A percentile compares a stretch with the other conserved stretches of the same genome.
These are phyloP conservation scores for Cyrtodaria siliqua DNA, from an alignment of 2,888 invertebrate species.

Conservation along the genomic window DNA sequence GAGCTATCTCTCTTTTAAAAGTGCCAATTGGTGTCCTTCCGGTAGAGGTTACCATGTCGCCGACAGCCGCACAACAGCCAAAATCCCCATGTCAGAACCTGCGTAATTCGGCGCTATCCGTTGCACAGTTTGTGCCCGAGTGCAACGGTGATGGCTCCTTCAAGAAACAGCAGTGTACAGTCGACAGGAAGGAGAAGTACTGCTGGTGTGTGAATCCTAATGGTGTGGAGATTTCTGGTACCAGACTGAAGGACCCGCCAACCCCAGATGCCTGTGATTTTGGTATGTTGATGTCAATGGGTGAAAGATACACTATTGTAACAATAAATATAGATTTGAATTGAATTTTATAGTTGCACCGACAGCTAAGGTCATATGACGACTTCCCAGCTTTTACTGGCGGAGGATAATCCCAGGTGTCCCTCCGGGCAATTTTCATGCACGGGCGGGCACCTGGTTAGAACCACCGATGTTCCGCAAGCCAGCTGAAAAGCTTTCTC, in stretches of 20 bases:
- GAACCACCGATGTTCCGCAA: no score
- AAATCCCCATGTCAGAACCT: conserved; percentile 69
- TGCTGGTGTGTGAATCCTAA: conserved; percentile 78
- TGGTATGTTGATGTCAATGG: conserved; percentile 64
- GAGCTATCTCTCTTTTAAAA: neutral
- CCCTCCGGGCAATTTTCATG: no score
- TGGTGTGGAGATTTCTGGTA: conserved; percentile 72
- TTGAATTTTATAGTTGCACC: no score
- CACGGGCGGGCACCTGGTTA: no score
- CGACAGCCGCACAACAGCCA: conserved; percentile 31
- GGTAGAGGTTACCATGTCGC: no score
- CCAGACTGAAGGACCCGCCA: conserved; percentile 56
- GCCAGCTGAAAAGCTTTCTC: no score
- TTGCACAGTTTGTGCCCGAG: conserved; percentile 64
- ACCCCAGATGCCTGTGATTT: conserved; percentile 73
- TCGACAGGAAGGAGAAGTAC: conserved; percentile 26
- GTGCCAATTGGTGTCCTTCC: neutral
- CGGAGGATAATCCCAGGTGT: no score
- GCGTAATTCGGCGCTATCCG: conserved; percentile 23
- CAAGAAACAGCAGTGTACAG: conserved; percentile 72
- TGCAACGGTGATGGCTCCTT: conserved; percentile 73
- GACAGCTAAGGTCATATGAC: no score
- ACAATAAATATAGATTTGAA: no score
- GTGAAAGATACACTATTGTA: no score
- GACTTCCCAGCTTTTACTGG: no score